Percentiles rank a stretch among this genome's conserved stretches.
Conservation (phyloP, 2,797 vertebrate genomes). For the Etheostoma perlongum region DNA sequence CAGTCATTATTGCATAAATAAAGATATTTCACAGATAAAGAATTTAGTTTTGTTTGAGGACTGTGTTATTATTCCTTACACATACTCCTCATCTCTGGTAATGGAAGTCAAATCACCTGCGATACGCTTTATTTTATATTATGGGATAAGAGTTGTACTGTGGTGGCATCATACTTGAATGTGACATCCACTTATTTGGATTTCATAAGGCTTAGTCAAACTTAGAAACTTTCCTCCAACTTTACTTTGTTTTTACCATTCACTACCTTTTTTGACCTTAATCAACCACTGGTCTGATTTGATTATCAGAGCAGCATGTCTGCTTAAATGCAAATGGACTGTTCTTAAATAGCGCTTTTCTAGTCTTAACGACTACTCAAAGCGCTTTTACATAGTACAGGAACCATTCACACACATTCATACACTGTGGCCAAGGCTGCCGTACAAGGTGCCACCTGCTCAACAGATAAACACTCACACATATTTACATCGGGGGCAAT, state of each 20-base stretch:
- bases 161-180: slow-evolving; percentile 13
- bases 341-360: too few species aligned
- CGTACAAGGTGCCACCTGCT: too few species aligned
- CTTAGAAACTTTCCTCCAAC: background rate
- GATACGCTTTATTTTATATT: background rate
- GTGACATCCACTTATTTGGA: background rate
- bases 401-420: too few species aligned
- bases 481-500: too few species aligned
- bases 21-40: slow-evolving; percentile 63
- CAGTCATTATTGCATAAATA: slow-evolving; percentile 72
- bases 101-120: background rate
- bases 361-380: too few species aligned
- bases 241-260: slow-evolving; percentile 2
- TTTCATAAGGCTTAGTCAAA: slow-evolving; percentile 11
- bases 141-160: slow-evolving; percentile 16
- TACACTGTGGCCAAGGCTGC: too few species aligned
- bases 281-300: background rate
- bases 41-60: slow-evolving; percentile 13
- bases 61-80: slow-evolving; percentile 33
- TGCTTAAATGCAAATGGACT: slow-evolving; percentile 1
- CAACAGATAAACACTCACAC: too few species aligned
- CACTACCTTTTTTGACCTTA: background rate
- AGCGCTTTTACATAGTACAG: too few species aligned
- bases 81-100: slow-evolving; percentile 6
- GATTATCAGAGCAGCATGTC: slow-evolving; percentile 10